Base-by-base conservation (phyloP, 1,140 invertebrate genomes). In the Diachasma alloeum region DNA sequence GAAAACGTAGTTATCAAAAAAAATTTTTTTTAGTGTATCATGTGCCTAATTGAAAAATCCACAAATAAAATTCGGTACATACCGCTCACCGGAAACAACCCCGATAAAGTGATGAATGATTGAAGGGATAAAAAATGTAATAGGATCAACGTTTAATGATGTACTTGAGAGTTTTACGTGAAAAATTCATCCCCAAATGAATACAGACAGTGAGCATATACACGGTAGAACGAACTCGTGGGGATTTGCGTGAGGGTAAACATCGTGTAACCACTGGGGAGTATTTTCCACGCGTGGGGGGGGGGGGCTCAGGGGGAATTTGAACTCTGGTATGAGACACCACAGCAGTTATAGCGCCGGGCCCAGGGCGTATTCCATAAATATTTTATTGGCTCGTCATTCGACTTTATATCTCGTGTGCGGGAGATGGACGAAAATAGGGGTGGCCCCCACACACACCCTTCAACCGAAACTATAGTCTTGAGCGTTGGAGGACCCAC, bases 331-430 rank as follows among this genome's bases (percentile, higher is more conserved):
- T 31, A 72, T 71, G 46, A 48, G 75, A 42, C 19, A 80, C 69
- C 66, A 15, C 22, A 46, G 11, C 17, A 56, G 56, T 3, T 36
- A 46, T 48, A 56, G 36, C 31, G 37, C 53, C 11, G 36, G 6
- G 53, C 26, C 72, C 37, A 66, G 53, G 53, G 56, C 39, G 37
- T 74, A 83, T 84, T 85, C 83, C 80, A 87, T 87, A 89, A 89
- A 89, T 89, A 88, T 89, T 88, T 89, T 87, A 88, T 88, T 88
- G 86, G 86, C 85, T 83, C 86, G 84, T 88, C 84, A 83, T 86
- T 84, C 83, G 83, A 86, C 82, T 88, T 88, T 85, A 87, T 88
- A 44, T 68, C 3, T 39, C 26, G 6, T 68, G 26, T 74, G 31
- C 72, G 31, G 53, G 72, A 37, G 53, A 74, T 68, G 68, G 17